phyloP scores from a whole-genome alignment of 2,113 vertebrate species.

The Furnarius figulus region DNA sequence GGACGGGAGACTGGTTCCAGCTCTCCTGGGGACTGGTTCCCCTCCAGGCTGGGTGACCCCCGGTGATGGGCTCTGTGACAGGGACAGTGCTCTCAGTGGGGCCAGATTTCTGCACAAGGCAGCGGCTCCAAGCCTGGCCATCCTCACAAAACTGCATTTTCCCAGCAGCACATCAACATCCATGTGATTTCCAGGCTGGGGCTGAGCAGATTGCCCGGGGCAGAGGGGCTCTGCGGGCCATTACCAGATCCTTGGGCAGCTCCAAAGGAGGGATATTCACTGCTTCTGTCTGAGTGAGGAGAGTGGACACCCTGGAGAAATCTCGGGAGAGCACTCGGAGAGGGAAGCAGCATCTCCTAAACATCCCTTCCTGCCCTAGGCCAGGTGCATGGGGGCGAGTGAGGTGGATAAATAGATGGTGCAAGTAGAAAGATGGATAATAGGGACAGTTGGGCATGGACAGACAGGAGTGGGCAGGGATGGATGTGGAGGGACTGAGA shows the following conservation, averaged over 20 bases:
- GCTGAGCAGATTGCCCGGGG: not conserved
- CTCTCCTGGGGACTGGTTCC: not conserved
- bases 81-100: not conserved
- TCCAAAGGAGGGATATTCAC: not conserved
- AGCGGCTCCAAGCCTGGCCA: not conserved
- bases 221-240: not conserved
- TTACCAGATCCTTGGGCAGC: not conserved
- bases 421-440: accelerated
- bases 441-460: not conserved
- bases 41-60: not conserved
- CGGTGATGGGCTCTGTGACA: not conserved
- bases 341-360: not conserved
- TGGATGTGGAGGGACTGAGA: not conserved
- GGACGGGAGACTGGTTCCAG: accelerated
- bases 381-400: accelerated
- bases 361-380: not conserved
- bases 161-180: not conserved
- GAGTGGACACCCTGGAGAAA: not conserved
- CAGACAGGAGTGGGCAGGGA: not conserved
- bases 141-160: accelerated
- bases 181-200: accelerated
- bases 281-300: not conserved
- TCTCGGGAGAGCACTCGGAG: not conserved
- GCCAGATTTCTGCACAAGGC: not conserved
- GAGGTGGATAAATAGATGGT: not conserved